Base-by-base conservation (phyloP, 2,113 vertebrate genomes). In the Halichoerus grypus region DNA sequence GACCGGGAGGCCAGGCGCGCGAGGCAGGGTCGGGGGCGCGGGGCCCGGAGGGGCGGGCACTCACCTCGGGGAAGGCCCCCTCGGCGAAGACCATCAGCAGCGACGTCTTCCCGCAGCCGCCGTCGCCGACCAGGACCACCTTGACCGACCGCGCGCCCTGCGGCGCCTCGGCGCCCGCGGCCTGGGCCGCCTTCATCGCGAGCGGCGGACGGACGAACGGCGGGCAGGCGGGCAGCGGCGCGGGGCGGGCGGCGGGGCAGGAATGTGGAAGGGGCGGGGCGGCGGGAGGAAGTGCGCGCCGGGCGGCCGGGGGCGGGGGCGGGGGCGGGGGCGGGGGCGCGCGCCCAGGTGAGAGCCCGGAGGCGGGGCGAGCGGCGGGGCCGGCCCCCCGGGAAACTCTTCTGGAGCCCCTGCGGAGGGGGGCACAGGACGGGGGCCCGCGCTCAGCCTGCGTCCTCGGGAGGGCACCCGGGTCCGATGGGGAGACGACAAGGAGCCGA, bases 21-120 rank as follows among this genome's bases (percentile, higher is more conserved):
- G 71, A 24, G 39, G 72, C 39, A 14, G 72, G 39, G 42, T 9
- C 26, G 24, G 26, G 71, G 15, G 26, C 67, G 26, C 71, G 7
- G 76, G 7, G 28, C 74, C 57, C 26, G 46, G 83, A 7, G 65
- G 84, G 14, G 11, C 46, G 3, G 72, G 49, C 88, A 92, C 97
- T 90, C 94, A 98, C 99, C 98, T 98, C 98, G 36, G 98, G 98
- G 96, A 99, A 99, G 82, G 95, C 87, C 18, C 99, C 98, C 0
- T 31, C 84, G 71, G 98, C 97, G 7, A 99, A 99, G 85, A 98
- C 98, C 98, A 98, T 71, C 95, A 99, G 98, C 98, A 99, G 97
- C 0, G 98, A 99, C 0, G 98, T 99, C 98, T 99, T 98, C 95
- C 99, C 98, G 93, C 99, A 99, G 96, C 98, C 98, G 8, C 99